Percentiles rank a stretch among this genome's conserved stretches.
Conservation (phyloP, 2,888 invertebrate species). For the Pristionchus exspectatus region DNA sequence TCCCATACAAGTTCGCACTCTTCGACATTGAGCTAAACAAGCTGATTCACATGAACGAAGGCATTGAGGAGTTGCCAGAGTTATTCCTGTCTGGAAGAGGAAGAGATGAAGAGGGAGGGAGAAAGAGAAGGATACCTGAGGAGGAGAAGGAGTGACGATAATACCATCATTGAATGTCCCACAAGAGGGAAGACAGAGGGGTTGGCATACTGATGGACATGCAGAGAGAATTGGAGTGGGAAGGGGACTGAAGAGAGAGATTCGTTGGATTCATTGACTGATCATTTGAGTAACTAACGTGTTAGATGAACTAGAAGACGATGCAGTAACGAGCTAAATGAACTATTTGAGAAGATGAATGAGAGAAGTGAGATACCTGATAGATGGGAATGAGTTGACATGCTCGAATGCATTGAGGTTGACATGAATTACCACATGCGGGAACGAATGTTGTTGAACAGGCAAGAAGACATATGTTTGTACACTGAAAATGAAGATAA, state of each 20-base stretch:
- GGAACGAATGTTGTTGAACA: not conserved
- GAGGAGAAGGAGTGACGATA: not conserved
- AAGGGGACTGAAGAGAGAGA: constrained; percentile 6
- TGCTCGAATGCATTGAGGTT: not conserved
- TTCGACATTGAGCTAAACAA: constrained; percentile 40
- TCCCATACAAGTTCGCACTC: constrained; percentile 3
- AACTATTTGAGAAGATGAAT: not conserved
- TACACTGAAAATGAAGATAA: not conserved
- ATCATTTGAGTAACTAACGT: not conserved
- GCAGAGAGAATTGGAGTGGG: constrained; percentile 42
- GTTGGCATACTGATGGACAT: constrained; percentile 26
- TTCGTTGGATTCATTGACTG: not conserved
- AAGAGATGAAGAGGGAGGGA: not conserved
- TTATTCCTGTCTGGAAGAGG: constrained; percentile 25
- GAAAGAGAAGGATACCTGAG: constrained; percentile 16
- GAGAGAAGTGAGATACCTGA: not conserved
- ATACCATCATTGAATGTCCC: not conserved
- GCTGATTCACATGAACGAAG: not conserved
- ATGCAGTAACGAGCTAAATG: not conserved
- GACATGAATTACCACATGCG: not conserved
- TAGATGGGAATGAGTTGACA: constrained; percentile 42
- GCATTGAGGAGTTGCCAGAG: constrained; percentile 45
- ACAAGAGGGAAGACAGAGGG: constrained; percentile 52
- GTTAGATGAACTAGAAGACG: not conserved
- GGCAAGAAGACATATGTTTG: not conserved